Percentiles rank a stretch among this genome's conserved stretches.
Evolutionary conservation across 35 echinoderm and acorn worm species (phyloP).

Genomic region (Heliocidaris erythrogramma): DNA sequence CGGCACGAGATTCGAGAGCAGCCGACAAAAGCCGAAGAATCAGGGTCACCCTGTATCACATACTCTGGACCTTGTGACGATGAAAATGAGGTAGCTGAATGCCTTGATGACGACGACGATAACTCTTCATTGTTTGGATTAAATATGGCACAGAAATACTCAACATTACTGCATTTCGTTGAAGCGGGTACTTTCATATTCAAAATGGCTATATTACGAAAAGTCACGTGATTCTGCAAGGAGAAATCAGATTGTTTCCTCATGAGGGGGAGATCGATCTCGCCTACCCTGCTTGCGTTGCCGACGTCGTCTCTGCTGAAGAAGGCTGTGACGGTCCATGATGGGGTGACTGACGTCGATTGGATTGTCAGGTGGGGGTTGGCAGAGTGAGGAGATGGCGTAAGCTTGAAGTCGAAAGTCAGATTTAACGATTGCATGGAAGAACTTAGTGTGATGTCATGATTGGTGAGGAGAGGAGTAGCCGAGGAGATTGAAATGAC

Average conservation of each 20-base stretch:
- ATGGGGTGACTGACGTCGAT: neutral
- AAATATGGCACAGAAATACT: neutral
- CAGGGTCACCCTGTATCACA: neutral
- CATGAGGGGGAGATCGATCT: neutral
- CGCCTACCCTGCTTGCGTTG: neutral
- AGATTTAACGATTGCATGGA: neutral
- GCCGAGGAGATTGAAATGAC: conserved; percentile 16
- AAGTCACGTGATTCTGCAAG: neutral
- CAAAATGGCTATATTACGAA: neutral
- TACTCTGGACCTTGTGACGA: neutral
- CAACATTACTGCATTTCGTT: neutral
- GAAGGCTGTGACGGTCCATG: neutral
- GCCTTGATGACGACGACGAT: neutral
- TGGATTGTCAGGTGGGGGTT: neutral
- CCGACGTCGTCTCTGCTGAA: neutral
- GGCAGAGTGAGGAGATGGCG: neutral
- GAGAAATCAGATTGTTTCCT: neutral
- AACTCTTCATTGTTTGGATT: neutral
- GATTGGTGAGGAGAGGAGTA: neutral
- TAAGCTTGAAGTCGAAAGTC: neutral
- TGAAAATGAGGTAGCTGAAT: neutral
- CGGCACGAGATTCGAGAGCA: neutral
- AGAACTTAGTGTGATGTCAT: neutral
- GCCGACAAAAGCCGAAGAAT: neutral
- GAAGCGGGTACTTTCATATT: neutral